phyloP scores from a whole-genome alignment of 1,140 invertebrate species.

The Philopotamus ludificatus region DNA sequence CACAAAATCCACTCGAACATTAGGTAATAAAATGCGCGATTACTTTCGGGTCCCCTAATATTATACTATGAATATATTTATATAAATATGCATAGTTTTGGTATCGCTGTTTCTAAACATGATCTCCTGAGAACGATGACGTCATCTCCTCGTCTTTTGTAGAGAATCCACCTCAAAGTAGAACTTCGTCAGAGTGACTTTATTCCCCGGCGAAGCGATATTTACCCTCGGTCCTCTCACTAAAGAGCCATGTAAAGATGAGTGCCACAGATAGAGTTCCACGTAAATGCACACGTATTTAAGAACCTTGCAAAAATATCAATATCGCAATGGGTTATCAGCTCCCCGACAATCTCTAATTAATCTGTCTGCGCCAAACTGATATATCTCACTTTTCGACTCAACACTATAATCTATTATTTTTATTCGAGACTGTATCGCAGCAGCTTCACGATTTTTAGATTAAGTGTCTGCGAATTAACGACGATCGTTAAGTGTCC shows the following conservation, averaged over 20 bases:
- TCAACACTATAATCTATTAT: no score
- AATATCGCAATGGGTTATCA: not conserved
- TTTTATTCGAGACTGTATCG: no score
- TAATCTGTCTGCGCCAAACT: not conserved
- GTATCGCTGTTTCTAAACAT: not conserved
- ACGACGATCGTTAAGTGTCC: slow-evolving; percentile 23
- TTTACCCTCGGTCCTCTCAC: slow-evolving; percentile 30
- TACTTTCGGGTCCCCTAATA: no score
- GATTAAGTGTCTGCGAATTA: slow-evolving; percentile 34
- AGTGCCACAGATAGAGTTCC: slow-evolving; percentile 34
- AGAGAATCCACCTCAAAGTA: slow-evolving; percentile 1
- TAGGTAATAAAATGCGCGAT: no score
- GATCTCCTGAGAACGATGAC: not conserved
- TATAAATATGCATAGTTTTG: no score
- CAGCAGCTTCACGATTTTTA: slow-evolving; percentile 31
- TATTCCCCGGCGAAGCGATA: slow-evolving; percentile 34
- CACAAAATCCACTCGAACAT: no score
- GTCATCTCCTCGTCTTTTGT: not conserved
- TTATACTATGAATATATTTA: no score
- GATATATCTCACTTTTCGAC: not conserved
- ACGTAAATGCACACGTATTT: slow-evolving; percentile 16
- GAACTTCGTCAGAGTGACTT: slow-evolving; percentile 30
- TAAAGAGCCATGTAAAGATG: slow-evolving; percentile 19
- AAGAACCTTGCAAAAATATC: not conserved
- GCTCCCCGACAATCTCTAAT: not conserved